phyloP scores from a whole-genome alignment of 2,113 vertebrate species.

The Protobothrops mucrosquamatus region DNA sequence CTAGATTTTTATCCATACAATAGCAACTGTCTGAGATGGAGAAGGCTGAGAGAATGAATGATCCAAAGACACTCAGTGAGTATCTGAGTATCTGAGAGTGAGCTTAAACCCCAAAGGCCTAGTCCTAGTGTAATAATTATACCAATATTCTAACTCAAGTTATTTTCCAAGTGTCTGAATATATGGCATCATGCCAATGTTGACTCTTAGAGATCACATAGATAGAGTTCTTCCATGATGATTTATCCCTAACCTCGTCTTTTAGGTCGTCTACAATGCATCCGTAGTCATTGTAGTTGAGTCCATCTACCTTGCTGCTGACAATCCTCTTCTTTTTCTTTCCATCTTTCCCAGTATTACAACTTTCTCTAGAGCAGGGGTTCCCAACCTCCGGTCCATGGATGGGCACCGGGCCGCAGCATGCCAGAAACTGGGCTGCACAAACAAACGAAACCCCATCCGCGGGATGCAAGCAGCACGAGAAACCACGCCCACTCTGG shows the following conservation, averaged over 20 bases:
- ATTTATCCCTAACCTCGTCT: background rate
- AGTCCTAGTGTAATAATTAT: background rate
- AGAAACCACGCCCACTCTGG: no score
- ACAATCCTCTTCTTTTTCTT: background rate
- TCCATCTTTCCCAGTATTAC: background rate
- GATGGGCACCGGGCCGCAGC: no score
- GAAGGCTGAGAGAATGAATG: background rate
- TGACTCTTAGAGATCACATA: background rate
- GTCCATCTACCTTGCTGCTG: background rate
- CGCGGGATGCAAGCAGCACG: no score
- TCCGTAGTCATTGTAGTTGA: background rate
- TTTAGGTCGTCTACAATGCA: background rate
- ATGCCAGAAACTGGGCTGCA: no score
- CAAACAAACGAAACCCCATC: no score
- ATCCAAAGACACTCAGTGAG: background rate
- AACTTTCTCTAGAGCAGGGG: background rate
- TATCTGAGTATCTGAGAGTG: background rate
- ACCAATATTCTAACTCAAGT: background rate
- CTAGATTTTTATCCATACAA: background rate
- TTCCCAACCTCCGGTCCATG: no score
- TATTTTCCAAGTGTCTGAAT: background rate
- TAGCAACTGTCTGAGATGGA: background rate
- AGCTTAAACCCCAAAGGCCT: background rate
- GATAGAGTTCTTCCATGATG: background rate
- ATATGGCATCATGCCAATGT: background rate